These are phyloP conservation scores for Eurytoma californica DNA, from an alignment of 2,888 invertebrate species.

Conservation along the genomic window DNA sequence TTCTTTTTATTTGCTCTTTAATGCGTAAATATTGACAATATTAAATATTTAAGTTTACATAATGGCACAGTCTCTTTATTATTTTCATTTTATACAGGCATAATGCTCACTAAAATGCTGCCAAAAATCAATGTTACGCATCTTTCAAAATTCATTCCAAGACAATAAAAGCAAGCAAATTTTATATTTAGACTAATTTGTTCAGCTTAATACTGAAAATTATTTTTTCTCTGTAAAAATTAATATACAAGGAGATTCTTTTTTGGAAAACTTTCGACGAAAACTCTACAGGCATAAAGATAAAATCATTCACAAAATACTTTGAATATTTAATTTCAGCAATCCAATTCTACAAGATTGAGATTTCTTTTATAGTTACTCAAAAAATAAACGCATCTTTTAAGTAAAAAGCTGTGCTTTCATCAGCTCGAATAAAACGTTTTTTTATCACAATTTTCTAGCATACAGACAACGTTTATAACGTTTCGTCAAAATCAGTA, in stretches of 20 bases:
- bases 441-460: constrained; percentile 55
- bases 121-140: constrained; percentile 49
- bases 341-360: constrained; percentile 37
- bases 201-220: constrained; percentile 57
- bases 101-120: constrained; percentile 58
- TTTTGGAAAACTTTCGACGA: background rate
- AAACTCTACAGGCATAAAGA: constrained; percentile 41
- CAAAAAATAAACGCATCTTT: constrained; percentile 56
- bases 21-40: constrained; percentile 47
- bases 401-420: constrained; percentile 55
- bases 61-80: constrained; percentile 64
- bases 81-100: constrained; percentile 61
- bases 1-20: constrained; percentile 38
- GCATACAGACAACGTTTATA: constrained; percentile 53
- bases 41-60: constrained; percentile 58
- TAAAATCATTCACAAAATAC: constrained; percentile 39
- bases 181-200: constrained; percentile 44
- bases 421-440: constrained; percentile 52
- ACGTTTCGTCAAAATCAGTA: constrained; percentile 52
- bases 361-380: constrained; percentile 42
- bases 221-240: constrained; percentile 32
- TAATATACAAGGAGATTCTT: constrained; percentile 27
- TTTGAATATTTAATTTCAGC: constrained; percentile 39
- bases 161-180: constrained; percentile 30
- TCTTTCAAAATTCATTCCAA: constrained; percentile 23